These are phyloP conservation scores for Drosophila helvetica DNA, from an alignment of 2,888 invertebrate genomes.

Conservation along the genomic window DNA sequence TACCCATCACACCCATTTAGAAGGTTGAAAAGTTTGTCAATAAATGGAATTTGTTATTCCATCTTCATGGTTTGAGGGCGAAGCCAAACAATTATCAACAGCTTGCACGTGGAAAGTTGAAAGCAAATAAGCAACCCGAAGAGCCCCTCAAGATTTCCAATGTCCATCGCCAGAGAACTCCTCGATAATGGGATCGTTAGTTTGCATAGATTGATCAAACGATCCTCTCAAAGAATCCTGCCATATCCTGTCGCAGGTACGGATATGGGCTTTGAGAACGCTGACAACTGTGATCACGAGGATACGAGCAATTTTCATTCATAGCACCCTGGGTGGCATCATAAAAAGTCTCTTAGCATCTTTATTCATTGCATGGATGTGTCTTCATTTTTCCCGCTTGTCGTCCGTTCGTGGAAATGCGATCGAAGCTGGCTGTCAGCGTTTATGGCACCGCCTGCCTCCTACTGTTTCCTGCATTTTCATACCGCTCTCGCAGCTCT, in stretches of 20 bases:
- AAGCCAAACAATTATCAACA: not conserved
- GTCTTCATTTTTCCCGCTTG: slow-evolving; percentile 36
- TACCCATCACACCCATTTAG: not conserved
- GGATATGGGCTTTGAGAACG: not conserved
- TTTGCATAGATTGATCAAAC: slow-evolving; percentile 3
- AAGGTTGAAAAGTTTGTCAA: not conserved
- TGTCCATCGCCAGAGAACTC: too few relatives aligned
- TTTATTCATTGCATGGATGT: slow-evolving; percentile 64
- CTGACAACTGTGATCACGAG: slow-evolving; percentile 23
- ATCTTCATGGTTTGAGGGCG: not conserved
- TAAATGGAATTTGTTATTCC: not conserved
- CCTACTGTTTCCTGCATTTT: slow-evolving; percentile 60
- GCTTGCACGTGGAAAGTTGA: not conserved
- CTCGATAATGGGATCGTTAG: not conserved
- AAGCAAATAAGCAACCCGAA: not conserved
- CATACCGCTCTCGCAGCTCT: not conserved
- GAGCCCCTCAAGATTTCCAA: too few relatives aligned
- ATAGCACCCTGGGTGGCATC: slow-evolving; percentile 77
- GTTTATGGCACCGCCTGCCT: slow-evolving; percentile 62
- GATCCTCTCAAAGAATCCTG: slow-evolving; percentile 10
- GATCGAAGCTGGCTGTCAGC: slow-evolving; percentile 14
- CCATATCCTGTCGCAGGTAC: slow-evolving; percentile 44
- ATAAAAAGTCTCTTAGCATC: slow-evolving; percentile 80
- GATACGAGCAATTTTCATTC: slow-evolving; percentile 71
- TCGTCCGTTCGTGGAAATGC: slow-evolving; percentile 60